Base-by-base conservation (phyloP, 2,797 vertebrate genomes). In the Dendrocincla fuliginosa region DNA sequence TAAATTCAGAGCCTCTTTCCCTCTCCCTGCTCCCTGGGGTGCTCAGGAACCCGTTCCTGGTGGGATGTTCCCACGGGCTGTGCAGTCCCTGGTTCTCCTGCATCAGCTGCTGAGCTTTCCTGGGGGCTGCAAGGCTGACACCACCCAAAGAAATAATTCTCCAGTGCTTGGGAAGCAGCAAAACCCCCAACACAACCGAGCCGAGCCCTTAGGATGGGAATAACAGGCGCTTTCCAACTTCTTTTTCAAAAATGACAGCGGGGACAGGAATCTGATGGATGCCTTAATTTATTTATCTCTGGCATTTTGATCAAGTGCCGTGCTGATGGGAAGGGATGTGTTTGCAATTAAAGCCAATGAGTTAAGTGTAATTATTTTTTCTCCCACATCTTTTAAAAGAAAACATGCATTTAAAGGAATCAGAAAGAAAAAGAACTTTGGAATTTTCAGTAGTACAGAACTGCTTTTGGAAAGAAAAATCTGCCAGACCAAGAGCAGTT, bases 341-440 rank as follows among this genome's bases (percentile, higher is more conserved):
- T 55, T 94, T 88, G 91, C 82, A 93, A 90, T 96, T 96, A 92
- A 88, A 89, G 77, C 5, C 60, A 82, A 30, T 12, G 88, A 87
- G 80, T 95, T 86, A 81, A 89, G 60, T 46, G 11, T 22, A 73
- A 84, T 35, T 2, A 42, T 59, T 37, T 9, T 22, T 22, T 6
- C 9, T 7, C 11, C 5, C 1, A 0, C 1, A 0, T 32, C 53
- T 75, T 53, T 53, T 59, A 20, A 74, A 91, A 87, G 74, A 49
- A 89, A 89, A 59, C 3, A 22, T 16, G 39, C 27, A 0, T 68
- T 87, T 84, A 39, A 52, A 87, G 75, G 35, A 78, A 18, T 22
- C 16, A 25, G 52, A 71, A 79, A 63, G 59, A 32, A 94, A 80
- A 86, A 78, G 27, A 86, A 68, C 53, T 85, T 70, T 14, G 67